Evolutionary conservation across 2,797 vertebrate species (phyloP).

Genomic region (Ptychadena robeensis): DNA sequence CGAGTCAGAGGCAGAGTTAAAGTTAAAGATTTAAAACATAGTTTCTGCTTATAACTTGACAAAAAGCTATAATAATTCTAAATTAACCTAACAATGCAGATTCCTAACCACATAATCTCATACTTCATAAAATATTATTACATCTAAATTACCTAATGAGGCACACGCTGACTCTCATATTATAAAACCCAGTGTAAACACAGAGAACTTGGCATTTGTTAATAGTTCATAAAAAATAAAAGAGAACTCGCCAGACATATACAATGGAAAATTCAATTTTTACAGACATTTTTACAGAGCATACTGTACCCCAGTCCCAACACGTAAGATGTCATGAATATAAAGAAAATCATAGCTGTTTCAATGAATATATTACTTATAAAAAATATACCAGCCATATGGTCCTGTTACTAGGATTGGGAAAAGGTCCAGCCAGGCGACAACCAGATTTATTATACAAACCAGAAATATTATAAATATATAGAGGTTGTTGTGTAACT

Average conservation of each 20-base stretch:
- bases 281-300: background rate
- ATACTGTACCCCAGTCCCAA: background rate
- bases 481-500: too few species aligned
- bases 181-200: conserved; percentile 12
- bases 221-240: background rate
- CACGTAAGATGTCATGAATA: background rate
- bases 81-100: background rate
- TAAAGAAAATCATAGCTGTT: background rate
- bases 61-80: background rate
- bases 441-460: too few species aligned
- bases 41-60: background rate
- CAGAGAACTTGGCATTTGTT: background rate
- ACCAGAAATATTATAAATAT: too few species aligned
- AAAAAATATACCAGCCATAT: background rate
- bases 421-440: too few species aligned
- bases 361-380: background rate
- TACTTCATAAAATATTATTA: conserved; percentile 15
- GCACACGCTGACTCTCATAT: background rate
- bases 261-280: conserved; percentile 7
- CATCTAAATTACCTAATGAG: conserved; percentile 11
- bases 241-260: background rate
- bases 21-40: background rate
- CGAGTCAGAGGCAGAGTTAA: too few species aligned
- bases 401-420: too few species aligned
- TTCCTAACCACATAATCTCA: background rate